A percentile compares a stretch with the other conserved stretches of the same genome.
phyloP scores from a whole-genome alignment of 2,888 invertebrate species.

The Latrodectus hesperus region DNA sequence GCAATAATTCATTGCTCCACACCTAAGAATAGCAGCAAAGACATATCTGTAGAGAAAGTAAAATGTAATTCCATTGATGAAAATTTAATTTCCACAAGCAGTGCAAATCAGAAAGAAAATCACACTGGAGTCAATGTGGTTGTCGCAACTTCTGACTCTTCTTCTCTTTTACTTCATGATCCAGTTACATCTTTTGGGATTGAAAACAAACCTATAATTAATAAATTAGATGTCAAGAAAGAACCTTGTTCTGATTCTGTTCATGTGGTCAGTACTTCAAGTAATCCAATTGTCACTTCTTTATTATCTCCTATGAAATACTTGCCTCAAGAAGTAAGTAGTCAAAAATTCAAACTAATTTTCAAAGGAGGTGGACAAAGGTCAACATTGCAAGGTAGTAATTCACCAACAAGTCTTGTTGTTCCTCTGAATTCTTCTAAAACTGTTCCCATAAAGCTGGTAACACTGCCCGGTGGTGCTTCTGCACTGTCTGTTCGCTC shows the following conservation, averaged over 20 bases:
- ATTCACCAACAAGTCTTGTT: slow-evolving; percentile 58
- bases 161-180: slow-evolving; percentile 36
- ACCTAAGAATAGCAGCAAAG: slow-evolving; percentile 17
- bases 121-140: slow-evolving; percentile 25
- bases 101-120: slow-evolving; percentile 29
- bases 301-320: slow-evolving; percentile 59
- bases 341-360: slow-evolving; percentile 65
- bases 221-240: slow-evolving; percentile 49
- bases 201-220: slow-evolving; percentile 33
- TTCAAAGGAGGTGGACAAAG: slow-evolving; percentile 60
- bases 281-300: slow-evolving; percentile 64
- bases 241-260: slow-evolving; percentile 54
- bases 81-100: slow-evolving; percentile 13
- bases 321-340: slow-evolving; percentile 54
- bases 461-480: slow-evolving; percentile 73
- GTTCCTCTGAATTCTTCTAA: slow-evolving; percentile 71
- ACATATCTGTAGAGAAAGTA: slow-evolving; percentile 8
- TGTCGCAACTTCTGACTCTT: slow-evolving; percentile 29
- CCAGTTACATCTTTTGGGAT: slow-evolving; percentile 24
- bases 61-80: slow-evolving; percentile 17
- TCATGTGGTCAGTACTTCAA: slow-evolving; percentile 45
- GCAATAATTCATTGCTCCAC: slow-evolving; percentile 10
- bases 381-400: slow-evolving; percentile 44
- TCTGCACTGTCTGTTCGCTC: slow-evolving; percentile 67
- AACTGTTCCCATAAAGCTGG: slow-evolving; percentile 74